Evolutionary conservation across 30 jellyfish, hydroid and myxozoan species (phyloP).

Genomic region (Cassiopea xamachana): DNA sequence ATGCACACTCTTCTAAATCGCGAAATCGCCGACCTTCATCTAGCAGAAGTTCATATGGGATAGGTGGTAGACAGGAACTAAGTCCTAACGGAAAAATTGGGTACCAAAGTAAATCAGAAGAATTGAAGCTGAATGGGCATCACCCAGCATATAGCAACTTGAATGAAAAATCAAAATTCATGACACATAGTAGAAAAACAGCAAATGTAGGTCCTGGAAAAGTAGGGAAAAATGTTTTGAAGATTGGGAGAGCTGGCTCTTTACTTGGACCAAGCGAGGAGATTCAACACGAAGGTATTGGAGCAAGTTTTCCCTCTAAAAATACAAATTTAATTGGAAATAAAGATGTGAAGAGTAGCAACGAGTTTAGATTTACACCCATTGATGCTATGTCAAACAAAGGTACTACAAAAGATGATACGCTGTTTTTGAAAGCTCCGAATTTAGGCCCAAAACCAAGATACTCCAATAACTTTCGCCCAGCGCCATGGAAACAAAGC

Average conservation of each 20-base stretch:
- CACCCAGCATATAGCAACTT: not conserved
- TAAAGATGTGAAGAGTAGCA: not conserved
- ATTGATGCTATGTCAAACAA: not conserved
- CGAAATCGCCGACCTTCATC: not conserved
- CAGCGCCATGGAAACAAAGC: not conserved
- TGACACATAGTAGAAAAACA: not conserved
- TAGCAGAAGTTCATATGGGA: not conserved
- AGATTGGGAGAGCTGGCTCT: too few relatives aligned
- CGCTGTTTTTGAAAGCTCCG: too few relatives aligned
- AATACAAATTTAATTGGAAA: not conserved
- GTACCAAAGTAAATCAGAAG: not conserved
- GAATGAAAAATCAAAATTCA: not conserved
- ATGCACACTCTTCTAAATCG: not conserved
- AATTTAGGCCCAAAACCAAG: too few relatives aligned
- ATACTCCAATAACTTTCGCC: too few relatives aligned
- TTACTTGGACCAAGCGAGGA: too few relatives aligned
- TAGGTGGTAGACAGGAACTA: not conserved
- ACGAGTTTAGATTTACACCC: not conserved
- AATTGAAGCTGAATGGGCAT: not conserved
- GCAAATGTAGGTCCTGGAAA: too few relatives aligned
- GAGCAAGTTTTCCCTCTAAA: too few relatives aligned
- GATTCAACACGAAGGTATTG: too few relatives aligned
- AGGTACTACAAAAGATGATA: not conserved
- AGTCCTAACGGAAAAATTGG: not conserved
- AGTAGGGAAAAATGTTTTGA: too few relatives aligned